Conservation (phyloP, 2,113 vertebrate species). For the Nestor notabilis region DNA sequence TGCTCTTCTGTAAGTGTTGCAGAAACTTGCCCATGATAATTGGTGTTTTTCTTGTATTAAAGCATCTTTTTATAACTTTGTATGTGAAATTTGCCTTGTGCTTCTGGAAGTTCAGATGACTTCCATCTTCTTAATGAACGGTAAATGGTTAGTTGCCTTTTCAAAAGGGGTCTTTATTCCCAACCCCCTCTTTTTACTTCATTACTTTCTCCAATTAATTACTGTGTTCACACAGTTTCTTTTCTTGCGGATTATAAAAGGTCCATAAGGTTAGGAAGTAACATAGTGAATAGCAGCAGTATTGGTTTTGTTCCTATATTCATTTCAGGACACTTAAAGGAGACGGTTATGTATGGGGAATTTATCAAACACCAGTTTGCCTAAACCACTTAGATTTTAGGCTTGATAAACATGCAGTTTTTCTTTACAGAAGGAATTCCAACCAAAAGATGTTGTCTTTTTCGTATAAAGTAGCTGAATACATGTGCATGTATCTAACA, state of each 20-base stretch:
- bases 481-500: not conserved
- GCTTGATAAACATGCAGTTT: not conserved
- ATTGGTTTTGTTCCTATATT: not conserved
- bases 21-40: constrained; percentile 14
- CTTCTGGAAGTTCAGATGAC: not conserved
- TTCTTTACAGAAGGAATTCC: not conserved
- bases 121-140: not conserved
- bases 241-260: not conserved
- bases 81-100: not conserved
- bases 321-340: not conserved
- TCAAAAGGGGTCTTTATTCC: not conserved
- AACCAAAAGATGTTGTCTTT: not conserved
- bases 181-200: not conserved
- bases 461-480: not conserved
- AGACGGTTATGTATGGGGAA: not conserved
- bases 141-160: not conserved
- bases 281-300: not conserved
- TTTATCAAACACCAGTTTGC: not conserved
- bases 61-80: not conserved
- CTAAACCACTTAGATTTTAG: not conserved
- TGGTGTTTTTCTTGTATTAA: constrained; percentile 15
- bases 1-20: not conserved
- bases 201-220: not conserved
- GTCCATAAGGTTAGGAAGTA: not conserved
- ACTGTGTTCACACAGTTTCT: not conserved